A percentile compares a stretch with the other conserved stretches of the same genome.
Evolutionary conservation across 2,113 vertebrate genomes (phyloP).

Genomic region (Coreoperca whiteheadi): DNA sequence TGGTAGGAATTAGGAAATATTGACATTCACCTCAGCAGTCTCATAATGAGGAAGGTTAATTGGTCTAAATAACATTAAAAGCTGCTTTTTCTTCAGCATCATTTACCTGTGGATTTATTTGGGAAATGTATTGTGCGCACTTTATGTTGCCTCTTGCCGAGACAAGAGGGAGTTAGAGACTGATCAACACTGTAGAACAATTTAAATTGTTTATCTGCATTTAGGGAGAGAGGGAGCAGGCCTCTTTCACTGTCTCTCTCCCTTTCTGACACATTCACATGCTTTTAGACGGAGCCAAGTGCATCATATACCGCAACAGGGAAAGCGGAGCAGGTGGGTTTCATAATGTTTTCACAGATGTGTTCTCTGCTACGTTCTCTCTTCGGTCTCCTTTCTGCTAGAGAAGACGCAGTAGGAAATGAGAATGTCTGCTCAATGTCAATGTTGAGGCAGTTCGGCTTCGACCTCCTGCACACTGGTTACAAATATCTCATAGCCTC

Average conservation of each 20-base stretch:
- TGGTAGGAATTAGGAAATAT: conserved; percentile 37
- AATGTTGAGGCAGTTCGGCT: conserved; percentile 30
- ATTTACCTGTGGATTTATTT: conserved; percentile 26
- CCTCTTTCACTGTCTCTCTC: conserved; percentile 12
- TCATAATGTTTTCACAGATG: conserved; percentile 63
- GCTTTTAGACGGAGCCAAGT: conserved; percentile 15
- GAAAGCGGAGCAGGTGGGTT: conserved; percentile 47
- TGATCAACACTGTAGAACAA: background rate
- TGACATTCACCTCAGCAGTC: conserved; percentile 39
- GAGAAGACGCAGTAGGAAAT: conserved; percentile 33
- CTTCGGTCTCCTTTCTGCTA: conserved; percentile 34
- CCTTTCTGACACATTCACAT: conserved; percentile 3
- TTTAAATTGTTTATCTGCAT: conserved; percentile 15
- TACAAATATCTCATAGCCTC: conserved; percentile 57
- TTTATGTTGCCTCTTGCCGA: background rate
- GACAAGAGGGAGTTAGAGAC: conserved; percentile 11
- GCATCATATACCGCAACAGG: conserved; percentile 16
- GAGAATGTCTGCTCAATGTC: conserved; percentile 60
- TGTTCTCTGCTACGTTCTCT: conserved; percentile 44
- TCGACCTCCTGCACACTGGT: conserved; percentile 29
- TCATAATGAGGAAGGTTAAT: conserved; percentile 55
- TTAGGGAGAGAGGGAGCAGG: background rate
- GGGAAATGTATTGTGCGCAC: conserved; percentile 18
- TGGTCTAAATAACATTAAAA: conserved; percentile 50
- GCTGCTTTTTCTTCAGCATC: conserved; percentile 23